Conservation (phyloP, 1,140 invertebrate species). For the Euura lappo region DNA sequence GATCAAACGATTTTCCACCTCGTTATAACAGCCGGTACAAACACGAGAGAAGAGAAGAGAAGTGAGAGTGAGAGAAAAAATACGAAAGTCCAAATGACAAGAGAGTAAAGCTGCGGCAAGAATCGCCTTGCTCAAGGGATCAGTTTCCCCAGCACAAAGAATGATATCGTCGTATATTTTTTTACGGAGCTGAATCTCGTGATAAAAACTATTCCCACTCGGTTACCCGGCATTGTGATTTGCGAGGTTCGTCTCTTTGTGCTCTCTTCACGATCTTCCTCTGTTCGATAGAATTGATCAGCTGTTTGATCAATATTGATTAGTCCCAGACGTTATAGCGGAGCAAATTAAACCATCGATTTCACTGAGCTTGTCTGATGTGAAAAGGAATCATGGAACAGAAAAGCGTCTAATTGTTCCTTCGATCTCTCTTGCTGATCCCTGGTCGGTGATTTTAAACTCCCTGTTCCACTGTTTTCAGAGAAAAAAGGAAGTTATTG, state of each 20-base stretch:
- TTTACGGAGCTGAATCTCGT: too few species aligned
- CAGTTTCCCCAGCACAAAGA: too few species aligned
- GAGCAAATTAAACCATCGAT: background rate
- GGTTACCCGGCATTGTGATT: background rate
- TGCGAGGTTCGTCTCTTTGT: background rate
- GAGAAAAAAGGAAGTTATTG: too few species aligned
- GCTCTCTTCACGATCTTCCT: background rate
- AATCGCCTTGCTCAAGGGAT: too few species aligned
- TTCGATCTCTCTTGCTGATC: background rate
- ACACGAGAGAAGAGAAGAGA: too few species aligned
- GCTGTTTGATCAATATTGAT: slow-evolving; percentile 30
- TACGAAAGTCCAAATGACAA: too few species aligned
- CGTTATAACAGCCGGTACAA: too few species aligned
- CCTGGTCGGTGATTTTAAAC: background rate
- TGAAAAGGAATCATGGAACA: too few species aligned
- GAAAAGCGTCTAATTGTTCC: background rate
- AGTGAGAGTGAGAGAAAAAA: too few species aligned
- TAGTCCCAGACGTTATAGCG: slow-evolving; percentile 8
- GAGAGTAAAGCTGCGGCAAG: too few species aligned
- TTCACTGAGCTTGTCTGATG: background rate
- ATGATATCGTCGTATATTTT: too few species aligned
- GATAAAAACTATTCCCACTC: background rate
- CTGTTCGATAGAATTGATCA: slow-evolving; percentile 21
- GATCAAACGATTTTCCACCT: too few species aligned
- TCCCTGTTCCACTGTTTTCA: background rate